Evolutionary conservation across 1,140 invertebrate genomes (phyloP), one percentile per base, ranked within the genome.

Genomic region (Eufriesea mexicana): DNA sequence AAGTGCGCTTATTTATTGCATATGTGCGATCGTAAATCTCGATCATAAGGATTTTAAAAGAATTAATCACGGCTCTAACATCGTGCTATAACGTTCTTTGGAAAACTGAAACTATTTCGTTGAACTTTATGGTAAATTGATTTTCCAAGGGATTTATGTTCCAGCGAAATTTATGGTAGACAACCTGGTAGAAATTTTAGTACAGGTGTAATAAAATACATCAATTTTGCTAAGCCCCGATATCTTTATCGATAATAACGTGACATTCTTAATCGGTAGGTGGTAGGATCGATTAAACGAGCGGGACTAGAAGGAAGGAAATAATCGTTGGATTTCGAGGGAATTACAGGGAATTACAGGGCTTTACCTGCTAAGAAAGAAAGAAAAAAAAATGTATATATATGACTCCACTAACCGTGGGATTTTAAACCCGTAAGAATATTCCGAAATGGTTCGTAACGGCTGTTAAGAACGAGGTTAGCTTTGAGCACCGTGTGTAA

Each of bases 21-120:
- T 18, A 57, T 74, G 54, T 18, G 16, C 54, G 55, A 79, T 54
- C 75, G 57, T 86, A 86, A 86, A 86, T 84, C 57, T 57, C n/a
- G 23, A 51, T 51, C 35, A 74, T 59, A 66, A 51, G 25, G 18
- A 77, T 77, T 66, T 77, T 54, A 54, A 35, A 66, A 18, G 47
- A 74, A 74, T 61, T 47, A 74, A 25, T 20, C 35, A 5, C n/a
- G 9, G n/a, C n/a, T 74, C 61, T 47, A 74, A 61, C 42, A 47
- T 42, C 12, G 12, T 54, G 7, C 12, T 14, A 16, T 2, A 64
- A 20, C n/a, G 42, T 28, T 25, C 18, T 18, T n/a, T 28, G 20
- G 42, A 74, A 61, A 74, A 47, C 18, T 20, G n/a, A 61, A 47
- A 74, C 5, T 55, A 14, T 74, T 23, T 28, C 16, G 7, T 18